These are phyloP conservation scores for Phalacrocorax pelagicus DNA, from an alignment of 2,113 vertebrate species.

Conservation along the genomic window DNA sequence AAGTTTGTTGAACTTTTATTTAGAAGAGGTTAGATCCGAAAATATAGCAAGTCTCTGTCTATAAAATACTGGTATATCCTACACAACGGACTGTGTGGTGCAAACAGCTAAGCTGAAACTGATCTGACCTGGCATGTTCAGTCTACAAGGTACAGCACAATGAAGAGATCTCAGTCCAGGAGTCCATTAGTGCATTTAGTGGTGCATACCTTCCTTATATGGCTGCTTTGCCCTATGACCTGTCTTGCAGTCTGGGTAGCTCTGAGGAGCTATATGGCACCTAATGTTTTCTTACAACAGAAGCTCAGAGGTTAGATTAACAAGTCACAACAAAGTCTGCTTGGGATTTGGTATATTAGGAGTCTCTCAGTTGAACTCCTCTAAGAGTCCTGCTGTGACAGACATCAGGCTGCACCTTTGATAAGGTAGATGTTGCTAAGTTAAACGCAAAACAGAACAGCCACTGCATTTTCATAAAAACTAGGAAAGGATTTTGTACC, in stretches of 20 bases:
- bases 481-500: not conserved
- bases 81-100: not conserved
- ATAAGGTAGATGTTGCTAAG: not conserved
- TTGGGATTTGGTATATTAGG: not conserved
- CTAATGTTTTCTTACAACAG: not conserved
- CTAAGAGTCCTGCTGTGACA: not conserved
- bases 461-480: not conserved
- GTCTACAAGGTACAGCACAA: not conserved
- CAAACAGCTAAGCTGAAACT: not conserved
- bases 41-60: not conserved
- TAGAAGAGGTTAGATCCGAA: not conserved
- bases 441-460: not conserved
- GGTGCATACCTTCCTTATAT: no score
- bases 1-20: not conserved
- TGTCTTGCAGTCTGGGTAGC: not conserved
- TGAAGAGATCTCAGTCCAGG: not conserved
- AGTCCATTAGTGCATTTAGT: not conserved
- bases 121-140: not conserved
- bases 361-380: not conserved
- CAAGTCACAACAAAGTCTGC: not conserved
- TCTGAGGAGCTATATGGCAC: not conserved
- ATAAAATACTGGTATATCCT: not conserved
- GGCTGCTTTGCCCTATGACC: not conserved
- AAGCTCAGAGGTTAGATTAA: not conserved
- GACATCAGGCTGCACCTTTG: not conserved